Evolutionary conservation across 1,140 invertebrate genomes (phyloP), one percentile per base, ranked within the genome.

Genomic region (Campodea augens): DNA sequence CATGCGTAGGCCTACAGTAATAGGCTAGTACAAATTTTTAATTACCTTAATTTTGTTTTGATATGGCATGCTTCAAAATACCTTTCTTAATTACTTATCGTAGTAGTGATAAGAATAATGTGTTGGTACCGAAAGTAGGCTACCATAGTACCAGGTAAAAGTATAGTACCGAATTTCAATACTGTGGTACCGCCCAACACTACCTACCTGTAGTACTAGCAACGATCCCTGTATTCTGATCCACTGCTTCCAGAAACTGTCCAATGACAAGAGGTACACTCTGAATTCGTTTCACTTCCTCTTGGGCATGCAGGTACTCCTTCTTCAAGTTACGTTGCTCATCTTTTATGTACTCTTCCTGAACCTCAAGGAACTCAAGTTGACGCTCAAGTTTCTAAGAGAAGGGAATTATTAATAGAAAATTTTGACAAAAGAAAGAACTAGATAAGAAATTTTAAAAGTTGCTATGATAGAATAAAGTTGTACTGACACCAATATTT

Each of bases 331-430:
- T 97, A 39, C 90, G 77, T 59, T 93, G 91, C 61, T 98, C 92
- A 75, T 96, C 88, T 67, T 98, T 98, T 39, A 97, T 93, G 57
- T 97, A 97, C 56, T 95, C 90, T 67, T 97, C 92, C 71, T 96
- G 92, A 13, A 97, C 92, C 62, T 92, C 81, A 2, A 97, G 67
- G 64, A 96, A 96, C 62, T 96, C 89, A n/a, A 97, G 61, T 62
- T 93, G 89, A 50, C 84, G 73, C 66, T 95, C 85, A 2, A 97
- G 66, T 77, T 95, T 95, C 85, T 92, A 52, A 23, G 66, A 63
- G 53, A 21, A 41, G 44, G 47, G 47, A 49, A 38, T 41, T 3
- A 15, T 38, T 25, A 19, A 20, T 19, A 45, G 32, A 43, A 38
- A 48, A 25, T 46, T 19, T 38, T n/a, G 22, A 32, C 25, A 12